Evolutionary conservation across 2,888 invertebrate genomes (phyloP).

Genomic region (Uropetala carovei): DNA sequence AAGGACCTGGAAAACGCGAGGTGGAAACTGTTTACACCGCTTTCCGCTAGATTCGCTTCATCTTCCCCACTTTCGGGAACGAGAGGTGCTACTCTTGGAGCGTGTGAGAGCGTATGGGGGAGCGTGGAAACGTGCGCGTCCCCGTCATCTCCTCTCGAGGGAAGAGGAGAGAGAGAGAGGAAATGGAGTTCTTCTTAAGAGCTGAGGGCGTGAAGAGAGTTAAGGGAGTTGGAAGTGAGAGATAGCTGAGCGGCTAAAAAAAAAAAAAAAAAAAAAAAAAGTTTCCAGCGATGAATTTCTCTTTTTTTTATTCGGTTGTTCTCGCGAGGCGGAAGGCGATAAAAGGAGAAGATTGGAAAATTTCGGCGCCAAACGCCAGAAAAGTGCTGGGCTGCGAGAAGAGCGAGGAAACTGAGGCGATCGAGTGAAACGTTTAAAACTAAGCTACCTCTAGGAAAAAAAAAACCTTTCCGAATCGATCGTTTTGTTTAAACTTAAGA

Average conservation of each 20-base stretch:
- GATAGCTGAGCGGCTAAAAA: no score
- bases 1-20: background rate
- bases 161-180: background rate
- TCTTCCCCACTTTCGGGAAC: background rate
- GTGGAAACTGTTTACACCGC: background rate
- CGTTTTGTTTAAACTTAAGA: no score
- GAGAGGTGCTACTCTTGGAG: background rate
- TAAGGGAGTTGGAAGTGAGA: no score
- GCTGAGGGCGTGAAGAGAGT: background rate
- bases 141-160: background rate
- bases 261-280: background rate
- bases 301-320: background rate
- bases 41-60: background rate
- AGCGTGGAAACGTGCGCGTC: background rate
- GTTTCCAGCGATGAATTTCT: slow-evolving; percentile 6
- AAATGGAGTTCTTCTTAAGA: slow-evolving; percentile 28
- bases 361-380: background rate
- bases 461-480: no score
- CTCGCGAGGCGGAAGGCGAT: background rate
- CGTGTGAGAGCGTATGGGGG: background rate
- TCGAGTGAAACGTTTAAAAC: no score
- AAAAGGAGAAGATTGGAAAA: slow-evolving; percentile 1
- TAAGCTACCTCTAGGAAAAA: no score
- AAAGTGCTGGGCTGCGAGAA: background rate
- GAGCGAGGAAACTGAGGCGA: background rate